Conservation (phyloP, 2,888 invertebrate species). For the Heterodera filipjevi region DNA sequence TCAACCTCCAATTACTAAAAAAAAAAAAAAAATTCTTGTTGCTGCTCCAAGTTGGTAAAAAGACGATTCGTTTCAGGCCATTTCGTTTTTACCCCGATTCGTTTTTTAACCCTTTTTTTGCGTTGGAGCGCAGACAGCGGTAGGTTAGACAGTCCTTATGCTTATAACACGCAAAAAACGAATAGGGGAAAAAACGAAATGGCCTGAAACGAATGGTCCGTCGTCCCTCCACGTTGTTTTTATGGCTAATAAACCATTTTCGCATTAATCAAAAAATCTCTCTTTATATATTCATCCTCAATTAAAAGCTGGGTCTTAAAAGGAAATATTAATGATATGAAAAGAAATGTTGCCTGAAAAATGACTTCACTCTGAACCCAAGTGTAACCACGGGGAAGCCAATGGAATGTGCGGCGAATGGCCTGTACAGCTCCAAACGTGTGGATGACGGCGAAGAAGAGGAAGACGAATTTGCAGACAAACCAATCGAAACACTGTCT, state of each 20-base stretch:
- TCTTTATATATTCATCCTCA: not conserved
- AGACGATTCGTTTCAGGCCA: too few relatives aligned
- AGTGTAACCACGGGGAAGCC: slow-evolving; percentile 92
- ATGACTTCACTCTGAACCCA: slow-evolving; percentile 92
- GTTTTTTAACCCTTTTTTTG: too few relatives aligned
- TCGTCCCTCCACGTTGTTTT: too few relatives aligned
- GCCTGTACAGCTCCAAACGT: slow-evolving; percentile 45
- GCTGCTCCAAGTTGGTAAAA: too few relatives aligned
- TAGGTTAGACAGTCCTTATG: too few relatives aligned
- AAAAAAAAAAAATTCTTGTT: not conserved
- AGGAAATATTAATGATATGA: not conserved
- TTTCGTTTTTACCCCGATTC: too few relatives aligned
- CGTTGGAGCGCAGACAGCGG: too few relatives aligned
- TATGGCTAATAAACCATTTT: too few relatives aligned
- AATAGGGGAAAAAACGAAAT: too few relatives aligned
- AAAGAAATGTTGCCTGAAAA: slow-evolving; percentile 72
- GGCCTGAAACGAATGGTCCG: too few relatives aligned
- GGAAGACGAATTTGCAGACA: slow-evolving; percentile 29
- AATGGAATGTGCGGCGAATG: slow-evolving; percentile 72
- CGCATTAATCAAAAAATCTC: too few relatives aligned
- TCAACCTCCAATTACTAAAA: slow-evolving; percentile 57
- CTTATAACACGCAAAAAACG: too few relatives aligned
- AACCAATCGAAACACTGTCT: slow-evolving; percentile 35
- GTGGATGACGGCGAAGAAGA: slow-evolving; percentile 31
- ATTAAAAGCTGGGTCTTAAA: not conserved